These are phyloP conservation scores for Steinernema khuongi DNA, from an alignment of 1,140 invertebrate genomes.

Conservation along the genomic window DNA sequence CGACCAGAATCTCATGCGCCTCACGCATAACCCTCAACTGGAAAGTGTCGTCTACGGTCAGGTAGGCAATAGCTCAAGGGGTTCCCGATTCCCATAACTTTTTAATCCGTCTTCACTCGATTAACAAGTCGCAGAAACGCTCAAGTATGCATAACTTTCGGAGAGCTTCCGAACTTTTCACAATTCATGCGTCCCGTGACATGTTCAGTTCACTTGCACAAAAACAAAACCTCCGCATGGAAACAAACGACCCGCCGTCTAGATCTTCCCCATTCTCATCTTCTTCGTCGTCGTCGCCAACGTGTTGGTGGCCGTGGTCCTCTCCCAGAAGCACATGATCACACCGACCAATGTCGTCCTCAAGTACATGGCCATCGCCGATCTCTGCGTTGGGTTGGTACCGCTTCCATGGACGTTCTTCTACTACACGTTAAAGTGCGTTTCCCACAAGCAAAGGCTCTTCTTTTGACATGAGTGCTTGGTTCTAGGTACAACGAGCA, in stretches of 20 bases:
- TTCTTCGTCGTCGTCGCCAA: constrained; percentile 52
- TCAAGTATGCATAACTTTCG: neutral
- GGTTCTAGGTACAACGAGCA: constrained; percentile 44
- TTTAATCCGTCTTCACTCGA: neutral
- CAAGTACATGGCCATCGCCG: constrained; percentile 58
- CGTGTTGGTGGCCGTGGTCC: constrained; percentile 52
- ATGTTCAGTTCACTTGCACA: neutral
- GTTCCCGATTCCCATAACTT: no score
- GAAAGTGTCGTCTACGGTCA: constrained; percentile 5
- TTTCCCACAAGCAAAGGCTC: neutral
- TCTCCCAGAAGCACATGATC: constrained; percentile 55
- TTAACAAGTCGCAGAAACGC: neutral
- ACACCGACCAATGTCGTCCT: constrained; percentile 58
- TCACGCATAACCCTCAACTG: neutral
- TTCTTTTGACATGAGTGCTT: neutral
- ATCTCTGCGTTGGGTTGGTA: constrained; percentile 52
- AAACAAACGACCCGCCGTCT: constrained; percentile 62
- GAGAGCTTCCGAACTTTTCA: neutral
- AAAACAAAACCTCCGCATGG: constrained; percentile 66
- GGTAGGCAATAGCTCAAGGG: neutral
- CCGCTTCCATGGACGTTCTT: constrained; percentile 58
- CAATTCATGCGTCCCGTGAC: neutral
- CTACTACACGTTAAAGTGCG: constrained; percentile 51
- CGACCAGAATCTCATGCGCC: constrained; percentile 58
- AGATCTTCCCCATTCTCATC: constrained; percentile 54